A percentile compares a stretch with the other conserved stretches of the same genome.
These are phyloP conservation scores for Pogonognathellus flavescens DNA, from an alignment of 1,140 invertebrate species.

Conservation along the genomic window DNA sequence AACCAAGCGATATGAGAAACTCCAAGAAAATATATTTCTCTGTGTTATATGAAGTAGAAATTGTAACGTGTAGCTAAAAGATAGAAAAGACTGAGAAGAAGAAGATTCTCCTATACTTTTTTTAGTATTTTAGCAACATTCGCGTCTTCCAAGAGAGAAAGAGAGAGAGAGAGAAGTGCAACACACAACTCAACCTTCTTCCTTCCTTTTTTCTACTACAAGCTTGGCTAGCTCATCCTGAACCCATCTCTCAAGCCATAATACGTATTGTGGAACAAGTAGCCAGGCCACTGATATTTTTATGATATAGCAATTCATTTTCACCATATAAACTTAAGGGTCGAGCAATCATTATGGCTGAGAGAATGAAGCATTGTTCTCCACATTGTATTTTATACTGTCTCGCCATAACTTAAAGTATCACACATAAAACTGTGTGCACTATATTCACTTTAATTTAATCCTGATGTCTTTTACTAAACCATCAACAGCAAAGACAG, in stretches of 20 bases:
- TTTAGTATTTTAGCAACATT: slow-evolving; percentile 42
- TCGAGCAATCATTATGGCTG: not conserved
- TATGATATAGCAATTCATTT: slow-evolving; percentile 54
- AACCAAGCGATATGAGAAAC: slow-evolving; percentile 45
- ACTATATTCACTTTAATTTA: no score
- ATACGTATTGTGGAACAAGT: not conserved
- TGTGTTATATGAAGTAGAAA: not conserved
- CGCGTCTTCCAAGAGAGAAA: not conserved
- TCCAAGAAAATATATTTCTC: slow-evolving; percentile 9
- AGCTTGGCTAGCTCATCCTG: slow-evolving; percentile 17
- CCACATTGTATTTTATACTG: no score
- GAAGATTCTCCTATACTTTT: not conserved
- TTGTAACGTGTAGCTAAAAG: no score
- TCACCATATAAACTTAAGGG: slow-evolving; percentile 52
- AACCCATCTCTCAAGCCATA: not conserved
- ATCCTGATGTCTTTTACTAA: no score
- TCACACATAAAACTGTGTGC: no score
- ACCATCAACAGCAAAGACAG: no score
- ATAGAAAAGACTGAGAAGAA: no score
- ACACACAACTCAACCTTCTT: slow-evolving; percentile 34
- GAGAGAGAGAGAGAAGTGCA: no score
- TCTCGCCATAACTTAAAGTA: no score
- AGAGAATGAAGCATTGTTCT: no score
- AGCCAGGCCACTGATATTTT: slow-evolving; percentile 52
- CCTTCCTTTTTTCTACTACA: slow-evolving; percentile 21